A percentile compares a stretch with the other conserved stretches of the same genome.
Conservation (phyloP, 2,888 invertebrate genomes). For the Craniophora ligustri region DNA sequence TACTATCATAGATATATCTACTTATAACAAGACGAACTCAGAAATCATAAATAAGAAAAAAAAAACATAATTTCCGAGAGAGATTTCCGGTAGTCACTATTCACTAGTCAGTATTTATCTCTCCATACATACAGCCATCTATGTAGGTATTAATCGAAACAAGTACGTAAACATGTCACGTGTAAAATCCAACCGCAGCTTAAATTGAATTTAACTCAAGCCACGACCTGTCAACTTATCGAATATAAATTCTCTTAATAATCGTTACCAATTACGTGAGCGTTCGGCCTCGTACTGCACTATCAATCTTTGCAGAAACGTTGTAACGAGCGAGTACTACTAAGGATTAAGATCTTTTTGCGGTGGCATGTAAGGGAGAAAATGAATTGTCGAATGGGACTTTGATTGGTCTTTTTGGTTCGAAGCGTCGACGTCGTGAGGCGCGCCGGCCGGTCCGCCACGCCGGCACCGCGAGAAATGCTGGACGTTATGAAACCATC, state of each 20-base stretch:
- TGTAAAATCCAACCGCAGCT: slow-evolving; percentile 69
- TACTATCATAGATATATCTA: no score
- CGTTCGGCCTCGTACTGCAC: slow-evolving; percentile 76
- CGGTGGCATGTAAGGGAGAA: slow-evolving; percentile 72
- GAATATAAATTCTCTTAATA: slow-evolving; percentile 84
- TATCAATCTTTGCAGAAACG: slow-evolving; percentile 72
- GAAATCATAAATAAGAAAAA: no score
- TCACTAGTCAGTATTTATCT: slow-evolving; percentile 36
- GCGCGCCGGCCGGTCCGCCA: slow-evolving; percentile 67
- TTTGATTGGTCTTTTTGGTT: slow-evolving; percentile 70
- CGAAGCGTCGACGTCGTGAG: slow-evolving; percentile 61
- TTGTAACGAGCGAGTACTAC: slow-evolving; percentile 63
- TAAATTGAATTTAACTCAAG: slow-evolving; percentile 76
- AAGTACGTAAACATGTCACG: slow-evolving; percentile 73
- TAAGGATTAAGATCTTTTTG: slow-evolving; percentile 80
- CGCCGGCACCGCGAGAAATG: slow-evolving; percentile 68
- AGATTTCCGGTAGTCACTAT: slow-evolving; percentile 41
- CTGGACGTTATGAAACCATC: slow-evolving; percentile 77
- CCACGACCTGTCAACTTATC: slow-evolving; percentile 80
- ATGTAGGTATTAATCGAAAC: slow-evolving; percentile 60
- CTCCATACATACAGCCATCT: slow-evolving; percentile 41
- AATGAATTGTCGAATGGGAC: slow-evolving; percentile 72
- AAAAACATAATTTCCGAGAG: no score
- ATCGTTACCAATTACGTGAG: slow-evolving; percentile 84
- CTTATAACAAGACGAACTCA: no score